These are phyloP conservation scores for Diorhabda sublineata DNA, from an alignment of 1,140 invertebrate genomes.

Conservation along the genomic window DNA sequence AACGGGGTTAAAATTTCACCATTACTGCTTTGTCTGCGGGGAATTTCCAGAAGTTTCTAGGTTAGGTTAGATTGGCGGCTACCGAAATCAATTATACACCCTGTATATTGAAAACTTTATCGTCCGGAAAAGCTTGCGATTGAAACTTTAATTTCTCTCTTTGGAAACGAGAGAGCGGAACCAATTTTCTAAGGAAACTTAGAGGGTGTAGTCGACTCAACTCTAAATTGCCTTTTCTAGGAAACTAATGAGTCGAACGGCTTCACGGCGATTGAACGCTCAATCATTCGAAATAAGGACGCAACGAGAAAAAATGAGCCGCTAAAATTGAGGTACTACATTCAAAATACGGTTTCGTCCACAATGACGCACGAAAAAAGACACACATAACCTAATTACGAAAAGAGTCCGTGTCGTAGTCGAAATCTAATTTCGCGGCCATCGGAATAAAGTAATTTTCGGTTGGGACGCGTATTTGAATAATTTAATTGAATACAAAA, in stretches of 20 bases:
- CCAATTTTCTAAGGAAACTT: neutral
- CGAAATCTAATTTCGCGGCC: neutral
- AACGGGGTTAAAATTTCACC: no score
- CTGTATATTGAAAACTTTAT: no score
- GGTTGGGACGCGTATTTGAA: neutral
- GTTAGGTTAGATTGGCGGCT: no score
- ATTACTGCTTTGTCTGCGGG: no score
- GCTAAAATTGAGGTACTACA: no score
- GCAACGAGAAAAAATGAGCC: no score
- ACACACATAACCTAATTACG: no score
- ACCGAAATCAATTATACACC: no score
- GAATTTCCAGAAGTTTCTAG: no score
- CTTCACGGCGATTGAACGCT: neutral
- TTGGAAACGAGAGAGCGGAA: neutral
- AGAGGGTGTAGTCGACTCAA: neutral
- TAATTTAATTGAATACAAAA: neutral
- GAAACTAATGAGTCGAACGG: neutral
- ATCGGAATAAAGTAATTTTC: neutral
- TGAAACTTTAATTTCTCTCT: neutral
- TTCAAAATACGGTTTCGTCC: no score
- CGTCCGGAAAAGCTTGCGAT: neutral
- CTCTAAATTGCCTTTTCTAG: neutral
- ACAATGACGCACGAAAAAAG: no score
- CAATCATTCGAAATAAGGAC: neutral
- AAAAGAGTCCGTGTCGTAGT: neutral